phyloP scores from a whole-genome alignment of 2,888 invertebrate genomes.

The Nymphalis polychloros region DNA sequence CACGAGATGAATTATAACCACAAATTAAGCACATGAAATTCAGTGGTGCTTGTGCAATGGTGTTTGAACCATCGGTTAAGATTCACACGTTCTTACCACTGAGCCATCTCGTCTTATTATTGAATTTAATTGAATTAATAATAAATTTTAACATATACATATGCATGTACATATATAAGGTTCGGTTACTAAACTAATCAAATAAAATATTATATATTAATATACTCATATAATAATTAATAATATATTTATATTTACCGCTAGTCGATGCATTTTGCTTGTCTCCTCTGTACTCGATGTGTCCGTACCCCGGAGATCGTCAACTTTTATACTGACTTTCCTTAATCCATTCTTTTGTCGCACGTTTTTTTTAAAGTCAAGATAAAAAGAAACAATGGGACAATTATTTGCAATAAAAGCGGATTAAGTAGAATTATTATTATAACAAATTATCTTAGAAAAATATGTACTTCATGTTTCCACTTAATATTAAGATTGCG shows the following conservation, averaged over 20 bases:
- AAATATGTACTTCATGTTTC: not conserved
- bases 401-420: slow-evolving; percentile 22
- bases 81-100: too few relatives aligned
- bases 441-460: slow-evolving; percentile 22
- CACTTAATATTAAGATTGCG: too few relatives aligned
- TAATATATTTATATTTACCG: slow-evolving; percentile 12
- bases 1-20: too few relatives aligned
- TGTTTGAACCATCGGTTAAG: too few relatives aligned
- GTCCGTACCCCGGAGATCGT: not conserved
- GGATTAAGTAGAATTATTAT: slow-evolving; percentile 21
- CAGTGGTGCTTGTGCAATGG: too few relatives aligned
- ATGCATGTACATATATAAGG: too few relatives aligned
- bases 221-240: not conserved
- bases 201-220: not conserved
- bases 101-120: too few relatives aligned
- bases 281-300: slow-evolving; percentile 11
- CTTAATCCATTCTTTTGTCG: slow-evolving; percentile 20
- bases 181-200: too few relatives aligned
- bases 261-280: slow-evolving; percentile 26
- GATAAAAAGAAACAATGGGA: slow-evolving; percentile 35
- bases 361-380: slow-evolving; percentile 13
- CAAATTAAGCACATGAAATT: too few relatives aligned
- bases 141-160: too few relatives aligned
- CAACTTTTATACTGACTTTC: slow-evolving; percentile 27
- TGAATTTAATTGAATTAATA: too few relatives aligned